Conservation (phyloP, 1,140 invertebrate species). For the Oncopodura yosiiana region DNA sequence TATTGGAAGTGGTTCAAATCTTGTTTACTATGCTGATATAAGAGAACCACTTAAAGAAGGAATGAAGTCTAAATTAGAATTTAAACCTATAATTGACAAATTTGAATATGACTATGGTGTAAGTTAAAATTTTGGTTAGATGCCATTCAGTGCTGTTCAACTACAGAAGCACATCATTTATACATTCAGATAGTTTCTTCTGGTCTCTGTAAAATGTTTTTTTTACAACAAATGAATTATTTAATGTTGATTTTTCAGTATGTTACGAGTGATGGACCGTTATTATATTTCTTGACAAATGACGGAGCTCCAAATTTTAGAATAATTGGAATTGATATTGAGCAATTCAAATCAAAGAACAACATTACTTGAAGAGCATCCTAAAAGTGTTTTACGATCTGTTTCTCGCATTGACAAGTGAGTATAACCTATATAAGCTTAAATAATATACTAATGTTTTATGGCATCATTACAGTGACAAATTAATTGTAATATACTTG, state of each 20-base stretch:
- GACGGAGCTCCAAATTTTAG: constrained; percentile 84
- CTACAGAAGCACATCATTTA: no score
- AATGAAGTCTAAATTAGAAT: constrained; percentile 51
- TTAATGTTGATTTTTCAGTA: constrained; percentile 61
- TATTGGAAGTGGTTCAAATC: constrained; percentile 73
- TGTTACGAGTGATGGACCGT: constrained; percentile 74
- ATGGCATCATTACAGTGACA: constrained; percentile 4
- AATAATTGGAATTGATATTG: constrained; percentile 78
- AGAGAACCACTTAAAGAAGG: constrained; percentile 43
- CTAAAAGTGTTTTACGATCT: constrained; percentile 80
- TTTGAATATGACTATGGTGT: constrained; percentile 91
- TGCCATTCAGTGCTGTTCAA: no score
- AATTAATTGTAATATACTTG: constrained; percentile 10
- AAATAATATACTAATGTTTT: no score
- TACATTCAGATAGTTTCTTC: no score
- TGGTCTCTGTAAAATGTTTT: no score
- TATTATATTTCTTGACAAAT: constrained; percentile 83
- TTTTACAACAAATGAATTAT: no score
- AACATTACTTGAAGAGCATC: constrained; percentile 74
- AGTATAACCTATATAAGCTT: no score
- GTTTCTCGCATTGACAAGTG: constrained; percentile 67
- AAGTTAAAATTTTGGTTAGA: constrained; percentile 37
- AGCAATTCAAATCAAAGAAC: constrained; percentile 64
- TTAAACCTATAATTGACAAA: constrained; percentile 71
- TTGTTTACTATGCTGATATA: constrained; percentile 71